A percentile compares a stretch with the other conserved stretches of the same genome.
Conservation (phyloP, 2,113 vertebrate genomes). For the Apaloderma vittatum region DNA sequence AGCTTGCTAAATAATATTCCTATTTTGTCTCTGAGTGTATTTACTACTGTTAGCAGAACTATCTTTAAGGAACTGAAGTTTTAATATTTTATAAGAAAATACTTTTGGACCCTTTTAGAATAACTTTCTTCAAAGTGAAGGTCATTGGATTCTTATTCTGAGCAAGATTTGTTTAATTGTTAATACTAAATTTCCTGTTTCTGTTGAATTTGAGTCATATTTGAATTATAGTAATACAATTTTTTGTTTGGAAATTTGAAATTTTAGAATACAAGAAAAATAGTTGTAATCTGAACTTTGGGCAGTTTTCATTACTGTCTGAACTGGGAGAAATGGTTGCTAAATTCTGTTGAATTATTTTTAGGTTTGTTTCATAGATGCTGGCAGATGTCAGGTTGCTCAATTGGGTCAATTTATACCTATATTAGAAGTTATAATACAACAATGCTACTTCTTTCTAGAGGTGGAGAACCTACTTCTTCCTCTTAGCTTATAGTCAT, state of each 20-base stretch:
- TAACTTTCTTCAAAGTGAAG: neutral
- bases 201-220: neutral
- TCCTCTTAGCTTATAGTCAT: neutral
- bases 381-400: neutral
- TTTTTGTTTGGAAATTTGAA: neutral
- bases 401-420: neutral
- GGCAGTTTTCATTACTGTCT: neutral
- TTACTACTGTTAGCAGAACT: neutral
- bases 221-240: neutral
- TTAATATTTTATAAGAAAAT: neutral
- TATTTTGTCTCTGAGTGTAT: neutral
- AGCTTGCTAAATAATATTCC: neutral
- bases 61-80: neutral
- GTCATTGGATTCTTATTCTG: neutral
- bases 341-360: neutral
- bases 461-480: neutral
- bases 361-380: neutral
- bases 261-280: neutral
- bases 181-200: neutral
- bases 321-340: neutral
- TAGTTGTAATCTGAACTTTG: neutral
- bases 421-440: neutral
- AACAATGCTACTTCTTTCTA: neutral
- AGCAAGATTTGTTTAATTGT: neutral
- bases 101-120: neutral